These are phyloP conservation scores for Lepus oiostolus DNA, from an alignment of 2,797 vertebrate species.

Conservation along the genomic window DNA sequence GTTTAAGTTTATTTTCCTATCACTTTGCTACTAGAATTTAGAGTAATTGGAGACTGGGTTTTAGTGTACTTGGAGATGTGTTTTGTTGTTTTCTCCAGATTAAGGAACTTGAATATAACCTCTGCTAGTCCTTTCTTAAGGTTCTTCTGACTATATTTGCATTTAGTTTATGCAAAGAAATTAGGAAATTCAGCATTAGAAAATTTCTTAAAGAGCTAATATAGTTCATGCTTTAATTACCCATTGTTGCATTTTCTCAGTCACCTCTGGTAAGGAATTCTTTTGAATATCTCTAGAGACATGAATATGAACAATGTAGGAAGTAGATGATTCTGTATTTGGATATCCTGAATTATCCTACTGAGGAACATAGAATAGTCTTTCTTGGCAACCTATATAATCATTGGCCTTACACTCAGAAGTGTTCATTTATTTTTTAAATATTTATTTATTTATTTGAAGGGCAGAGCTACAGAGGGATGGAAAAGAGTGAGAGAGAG, in stretches of 20 bases:
- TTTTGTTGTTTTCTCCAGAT: slow-evolving; percentile 45
- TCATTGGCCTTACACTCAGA: background rate
- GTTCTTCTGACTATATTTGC: background rate
- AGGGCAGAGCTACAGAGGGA: too few relatives aligned
- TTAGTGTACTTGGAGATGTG: slow-evolving; percentile 28
- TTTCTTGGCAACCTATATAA: background rate
- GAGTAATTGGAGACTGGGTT: slow-evolving; percentile 68
- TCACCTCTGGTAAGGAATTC: background rate
- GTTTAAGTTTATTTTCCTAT: slow-evolving; percentile 74
- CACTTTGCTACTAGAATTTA: slow-evolving; percentile 73
- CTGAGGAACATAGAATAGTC: background rate
- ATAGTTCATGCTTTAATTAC: background rate
- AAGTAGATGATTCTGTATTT: background rate
- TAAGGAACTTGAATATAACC: slow-evolving; percentile 53
- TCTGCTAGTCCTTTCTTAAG: background rate
- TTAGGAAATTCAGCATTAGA: background rate
- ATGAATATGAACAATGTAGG: background rate
- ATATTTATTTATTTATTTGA: too few relatives aligned
- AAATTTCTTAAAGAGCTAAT: background rate
- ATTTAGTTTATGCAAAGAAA: background rate
- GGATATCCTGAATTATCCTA: background rate
- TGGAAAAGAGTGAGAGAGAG: too few relatives aligned
- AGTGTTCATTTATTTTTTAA: background rate
- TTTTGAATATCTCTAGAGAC: background rate
- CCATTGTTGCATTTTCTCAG: background rate